phyloP scores from a whole-genome alignment of 2,797 vertebrate genomes.

The Chelon labrosus region DNA sequence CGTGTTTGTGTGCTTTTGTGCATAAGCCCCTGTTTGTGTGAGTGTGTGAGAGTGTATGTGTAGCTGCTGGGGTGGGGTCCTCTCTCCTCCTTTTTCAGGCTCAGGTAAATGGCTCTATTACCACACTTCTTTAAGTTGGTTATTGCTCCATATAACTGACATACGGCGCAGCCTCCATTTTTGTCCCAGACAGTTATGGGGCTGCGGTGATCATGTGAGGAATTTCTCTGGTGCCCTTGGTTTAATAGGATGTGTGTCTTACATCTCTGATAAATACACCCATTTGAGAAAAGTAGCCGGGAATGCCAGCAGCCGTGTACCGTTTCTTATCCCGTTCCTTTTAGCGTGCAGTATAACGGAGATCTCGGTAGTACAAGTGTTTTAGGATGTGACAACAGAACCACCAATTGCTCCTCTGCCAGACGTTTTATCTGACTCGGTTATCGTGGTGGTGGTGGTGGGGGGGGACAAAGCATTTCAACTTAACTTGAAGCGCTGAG shows the following conservation, averaged over 20 bases:
- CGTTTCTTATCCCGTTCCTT: slow-evolving; percentile 57
- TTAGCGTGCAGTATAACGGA: slow-evolving; percentile 65
- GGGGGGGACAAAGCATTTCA: slow-evolving; percentile 53
- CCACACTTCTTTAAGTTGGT: slow-evolving; percentile 85
- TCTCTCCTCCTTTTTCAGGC: slow-evolving; percentile 75
- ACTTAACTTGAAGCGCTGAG: slow-evolving; percentile 63
- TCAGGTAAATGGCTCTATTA: slow-evolving; percentile 87
- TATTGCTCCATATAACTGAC: slow-evolving; percentile 88
- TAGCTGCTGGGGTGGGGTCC: background rate
- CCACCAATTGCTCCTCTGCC: slow-evolving; percentile 51
- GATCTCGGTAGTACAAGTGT: slow-evolving; percentile 59
- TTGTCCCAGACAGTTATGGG: slow-evolving; percentile 87
- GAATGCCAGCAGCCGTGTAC: slow-evolving; percentile 61
- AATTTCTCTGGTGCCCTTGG: slow-evolving; percentile 87
- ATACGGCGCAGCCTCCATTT: slow-evolving; percentile 86
- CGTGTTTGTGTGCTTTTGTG: slow-evolving; percentile 21
- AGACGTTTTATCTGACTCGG: slow-evolving; percentile 59
- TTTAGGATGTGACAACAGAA: slow-evolving; percentile 71
- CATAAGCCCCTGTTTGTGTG: slow-evolving; percentile 5
- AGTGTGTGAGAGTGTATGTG: background rate
- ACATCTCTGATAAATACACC: slow-evolving; percentile 85
- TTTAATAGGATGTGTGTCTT: slow-evolving; percentile 88
- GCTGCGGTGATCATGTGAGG: slow-evolving; percentile 84
- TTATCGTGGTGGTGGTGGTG: slow-evolving; percentile 23
- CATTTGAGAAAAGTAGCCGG: slow-evolving; percentile 78